A percentile compares a stretch with the other conserved stretches of the same genome.
Conservation (phyloP, 2,888 invertebrate species). For the Epinotia brunnichana region DNA sequence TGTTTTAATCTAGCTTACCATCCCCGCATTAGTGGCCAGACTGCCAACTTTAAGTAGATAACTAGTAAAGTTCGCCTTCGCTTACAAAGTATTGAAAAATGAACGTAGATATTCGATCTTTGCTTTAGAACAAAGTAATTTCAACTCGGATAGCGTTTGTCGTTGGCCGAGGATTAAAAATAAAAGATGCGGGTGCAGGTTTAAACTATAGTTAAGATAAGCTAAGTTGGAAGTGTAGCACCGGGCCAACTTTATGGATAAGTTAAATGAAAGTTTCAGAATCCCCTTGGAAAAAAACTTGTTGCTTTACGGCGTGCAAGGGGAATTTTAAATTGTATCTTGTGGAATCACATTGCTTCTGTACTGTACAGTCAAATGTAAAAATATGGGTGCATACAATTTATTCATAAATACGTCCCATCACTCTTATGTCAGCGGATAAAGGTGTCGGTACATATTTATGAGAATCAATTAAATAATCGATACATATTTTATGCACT, state of each 20-base stretch:
- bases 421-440: no score
- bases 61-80: conserved; percentile 69
- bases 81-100: conserved; percentile 79
- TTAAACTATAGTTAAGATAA: conserved; percentile 79
- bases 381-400: no score
- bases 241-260: conserved; percentile 65
- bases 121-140: conserved; percentile 77
- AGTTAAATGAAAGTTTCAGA: conserved; percentile 66
- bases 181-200: conserved; percentile 70
- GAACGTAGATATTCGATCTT: conserved; percentile 77
- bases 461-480: no score
- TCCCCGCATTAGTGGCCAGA: conserved; percentile 42
- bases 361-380: no score
- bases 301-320: conserved; percentile 22
- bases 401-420: no score
- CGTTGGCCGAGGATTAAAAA: conserved; percentile 73
- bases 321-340: conserved; percentile 1
- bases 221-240: conserved; percentile 58
- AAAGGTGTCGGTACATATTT: no score
- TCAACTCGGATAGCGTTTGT: conserved; percentile 73
- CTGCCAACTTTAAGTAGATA: conserved; percentile 59
- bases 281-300: conserved; percentile 59
- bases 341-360: conserved; percentile 7
- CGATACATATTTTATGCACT: no score
- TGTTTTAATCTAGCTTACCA: conserved; percentile 35